phyloP scores from a whole-genome alignment of 2,797 vertebrate species.

The Sylvilagus floridanus region DNA sequence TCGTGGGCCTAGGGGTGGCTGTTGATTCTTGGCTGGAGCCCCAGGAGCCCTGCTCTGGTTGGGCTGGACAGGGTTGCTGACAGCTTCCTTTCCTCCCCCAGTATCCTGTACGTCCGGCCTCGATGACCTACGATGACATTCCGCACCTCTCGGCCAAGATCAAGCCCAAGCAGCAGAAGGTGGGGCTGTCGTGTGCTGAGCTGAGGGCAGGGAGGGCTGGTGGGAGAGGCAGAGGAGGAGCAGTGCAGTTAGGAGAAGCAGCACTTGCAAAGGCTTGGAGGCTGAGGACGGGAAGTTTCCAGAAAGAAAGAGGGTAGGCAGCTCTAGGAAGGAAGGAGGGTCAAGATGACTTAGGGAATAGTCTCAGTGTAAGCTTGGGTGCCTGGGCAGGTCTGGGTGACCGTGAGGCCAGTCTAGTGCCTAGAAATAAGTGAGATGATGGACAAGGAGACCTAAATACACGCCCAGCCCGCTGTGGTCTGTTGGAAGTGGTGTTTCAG shows the following conservation, averaged over 20 bases:
- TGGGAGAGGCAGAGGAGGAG: not conserved
- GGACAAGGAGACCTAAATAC: rapidly evolving
- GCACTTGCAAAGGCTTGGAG: not conserved
- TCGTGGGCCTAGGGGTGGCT: not conserved
- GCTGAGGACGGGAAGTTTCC: not conserved
- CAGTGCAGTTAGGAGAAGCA: not conserved
- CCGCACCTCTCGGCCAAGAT: conserved; percentile 95
- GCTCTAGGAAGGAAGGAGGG: not conserved
- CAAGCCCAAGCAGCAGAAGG: conserved; percentile 99
- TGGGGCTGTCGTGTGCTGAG: conserved; percentile 77
- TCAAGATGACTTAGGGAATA: not conserved
- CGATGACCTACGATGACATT: conserved; percentile 95
- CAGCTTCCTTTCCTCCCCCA: conserved; percentile 78
- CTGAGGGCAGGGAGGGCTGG: not conserved
- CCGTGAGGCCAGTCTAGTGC: rapidly evolving
- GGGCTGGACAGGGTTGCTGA: not conserved
- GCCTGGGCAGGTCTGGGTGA: not conserved
- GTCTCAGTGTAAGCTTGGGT: no score
- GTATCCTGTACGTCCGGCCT: conserved; percentile 97
- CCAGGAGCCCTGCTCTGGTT: not conserved
- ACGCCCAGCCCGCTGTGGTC: not conserved
- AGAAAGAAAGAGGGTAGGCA: not conserved
- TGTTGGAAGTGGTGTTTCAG: rapidly evolving
- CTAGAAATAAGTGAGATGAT: rapidly evolving
- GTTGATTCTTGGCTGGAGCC: not conserved